These are phyloP conservation scores for Xiphorhynchus erythropygius DNA, from an alignment of 2,797 vertebrate genomes.

Conservation along the genomic window DNA sequence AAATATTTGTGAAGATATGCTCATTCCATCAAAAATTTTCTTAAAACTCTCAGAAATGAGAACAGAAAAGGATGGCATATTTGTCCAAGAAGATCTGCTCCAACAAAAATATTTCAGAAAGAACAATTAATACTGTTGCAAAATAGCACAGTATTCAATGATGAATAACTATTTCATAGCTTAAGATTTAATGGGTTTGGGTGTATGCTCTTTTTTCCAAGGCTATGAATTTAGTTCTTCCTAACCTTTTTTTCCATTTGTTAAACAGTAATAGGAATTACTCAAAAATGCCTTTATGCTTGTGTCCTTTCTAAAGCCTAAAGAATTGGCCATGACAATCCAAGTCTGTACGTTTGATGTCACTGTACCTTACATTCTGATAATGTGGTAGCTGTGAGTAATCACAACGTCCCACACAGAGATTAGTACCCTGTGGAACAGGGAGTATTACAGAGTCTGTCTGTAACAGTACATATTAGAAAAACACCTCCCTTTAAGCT, in stretches of 20 bases:
- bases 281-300: slow-evolving; percentile 11
- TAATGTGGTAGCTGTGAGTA: slow-evolving; percentile 27
- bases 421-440: slow-evolving; percentile 22
- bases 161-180: not conserved
- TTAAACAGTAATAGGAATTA: slow-evolving; percentile 3
- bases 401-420: not conserved
- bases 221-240: not conserved
- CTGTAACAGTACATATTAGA: not conserved
- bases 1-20: not conserved
- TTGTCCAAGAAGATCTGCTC: not conserved
- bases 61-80: not conserved
- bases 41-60: not conserved
- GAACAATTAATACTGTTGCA: not conserved
- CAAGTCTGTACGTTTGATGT: not conserved
- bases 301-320: not conserved
- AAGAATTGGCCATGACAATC: not conserved
- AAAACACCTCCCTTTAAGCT: slow-evolving; percentile 11
- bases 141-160: not conserved
- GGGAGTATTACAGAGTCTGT: not conserved
- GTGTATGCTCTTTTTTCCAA: not conserved
- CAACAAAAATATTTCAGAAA: not conserved
- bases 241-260: not conserved
- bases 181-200: not conserved
- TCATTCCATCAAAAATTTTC: not conserved
- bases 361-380: slow-evolving; percentile 8